phyloP scores from a whole-genome alignment of 2,888 invertebrate species.

The Ctena decussata region DNA sequence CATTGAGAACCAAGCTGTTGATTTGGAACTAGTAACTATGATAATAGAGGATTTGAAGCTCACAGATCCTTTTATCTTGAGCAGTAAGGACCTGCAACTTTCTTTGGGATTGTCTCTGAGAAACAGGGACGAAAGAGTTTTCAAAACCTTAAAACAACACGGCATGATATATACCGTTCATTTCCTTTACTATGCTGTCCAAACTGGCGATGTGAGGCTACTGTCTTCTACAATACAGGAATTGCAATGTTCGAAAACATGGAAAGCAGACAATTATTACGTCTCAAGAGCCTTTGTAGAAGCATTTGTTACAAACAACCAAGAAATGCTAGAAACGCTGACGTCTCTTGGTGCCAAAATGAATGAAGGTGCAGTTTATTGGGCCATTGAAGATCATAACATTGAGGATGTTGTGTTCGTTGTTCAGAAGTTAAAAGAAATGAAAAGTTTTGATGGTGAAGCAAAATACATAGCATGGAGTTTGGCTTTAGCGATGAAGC shows the following conservation, averaged over 20 bases:
- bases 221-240: neutral
- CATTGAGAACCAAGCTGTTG: neutral
- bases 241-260: neutral
- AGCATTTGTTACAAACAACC: neutral
- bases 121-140: neutral
- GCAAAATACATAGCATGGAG: neutral
- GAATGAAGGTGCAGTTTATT: neutral
- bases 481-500: neutral
- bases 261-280: neutral
- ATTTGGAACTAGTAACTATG: neutral
- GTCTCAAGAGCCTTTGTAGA: neutral
- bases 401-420: neutral
- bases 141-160: neutral
- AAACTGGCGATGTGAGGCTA: neutral
- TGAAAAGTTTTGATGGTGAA: neutral
- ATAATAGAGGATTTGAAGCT: neutral
- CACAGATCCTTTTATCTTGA: neutral
- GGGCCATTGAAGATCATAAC: neutral
- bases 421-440: neutral
- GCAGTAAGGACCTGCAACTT: neutral
- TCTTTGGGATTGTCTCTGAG: neutral
- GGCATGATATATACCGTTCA: neutral
- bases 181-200: neutral
- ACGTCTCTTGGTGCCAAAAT: neutral
- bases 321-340: neutral